Evolutionary conservation across 1,140 invertebrate species (phyloP), one percentile per base, ranked within the genome.

Genomic region (Drosophila kanapiae): DNA sequence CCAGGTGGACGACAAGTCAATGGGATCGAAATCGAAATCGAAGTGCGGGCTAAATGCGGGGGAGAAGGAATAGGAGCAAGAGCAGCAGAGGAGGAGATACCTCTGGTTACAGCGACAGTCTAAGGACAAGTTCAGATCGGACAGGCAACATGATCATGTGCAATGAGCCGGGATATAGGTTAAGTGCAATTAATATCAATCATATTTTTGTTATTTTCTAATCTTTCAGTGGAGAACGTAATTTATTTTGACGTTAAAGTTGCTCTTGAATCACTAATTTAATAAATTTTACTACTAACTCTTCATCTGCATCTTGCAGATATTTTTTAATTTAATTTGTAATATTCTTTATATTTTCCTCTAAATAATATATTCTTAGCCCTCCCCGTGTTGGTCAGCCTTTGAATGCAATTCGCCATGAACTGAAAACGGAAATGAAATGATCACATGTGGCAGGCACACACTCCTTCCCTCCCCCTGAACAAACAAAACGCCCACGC

Each of bases 401-500:
- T 18, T 1, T 13, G 48, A 27, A 45, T n/a, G 11, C 57, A 40
- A 54, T 54, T 62, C 48, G 35, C 60, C 23, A 31, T 68, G 62
- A 37, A 45, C 62, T 47, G 40, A 57, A 53, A 86, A 79, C 82
- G 82, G 71, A 88, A 83, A 80, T 87, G 77, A 80, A 82, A 82
- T 72, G 64, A 87, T 83, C 84, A 80, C 53, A 82, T 71, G 64
- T 57, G 57, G 56, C 49, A 68, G 38, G 47, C 47, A 62, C 43
- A 78, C 47, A 67, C 48, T 42, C 29, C 54, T 13, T 6, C 31
- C 81, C 77, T 75, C 79, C 69, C 76, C 57, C 53, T 45, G 37
- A 64, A 69, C 78, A 80, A 78, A 74, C 71, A 75, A 48, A 11
- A 88, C 84, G 84, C 84, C 84, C 72, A 88, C 85, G 81, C 80